Evolutionary conservation across 2,113 vertebrate genomes (phyloP).

Genomic region (Mixornis gularis): DNA sequence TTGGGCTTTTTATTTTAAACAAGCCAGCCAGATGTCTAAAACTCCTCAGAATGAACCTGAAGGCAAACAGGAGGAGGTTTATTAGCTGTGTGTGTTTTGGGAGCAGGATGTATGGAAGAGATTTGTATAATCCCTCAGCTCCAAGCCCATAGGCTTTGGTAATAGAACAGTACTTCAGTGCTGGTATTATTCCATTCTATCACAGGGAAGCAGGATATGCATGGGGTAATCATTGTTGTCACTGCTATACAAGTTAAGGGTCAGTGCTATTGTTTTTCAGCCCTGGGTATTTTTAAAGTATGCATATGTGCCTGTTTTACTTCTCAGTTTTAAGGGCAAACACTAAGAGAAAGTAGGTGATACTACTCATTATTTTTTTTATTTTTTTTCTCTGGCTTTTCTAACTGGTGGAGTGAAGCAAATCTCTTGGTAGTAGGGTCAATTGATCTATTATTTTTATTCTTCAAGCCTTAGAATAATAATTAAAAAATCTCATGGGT

Average conservation of each 20-base stretch:
- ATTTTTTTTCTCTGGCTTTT: background rate
- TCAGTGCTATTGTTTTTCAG: background rate
- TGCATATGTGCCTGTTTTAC: background rate
- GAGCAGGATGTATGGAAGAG: constrained; percentile 10
- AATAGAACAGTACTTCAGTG: background rate
- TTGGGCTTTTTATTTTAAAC: background rate
- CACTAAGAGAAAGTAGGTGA: background rate
- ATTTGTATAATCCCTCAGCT: constrained; percentile 7
- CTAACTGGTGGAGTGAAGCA: background rate
- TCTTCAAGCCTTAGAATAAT: background rate
- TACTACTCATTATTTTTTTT: background rate
- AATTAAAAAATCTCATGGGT: background rate
- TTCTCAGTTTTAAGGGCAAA: background rate
- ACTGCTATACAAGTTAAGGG: background rate
- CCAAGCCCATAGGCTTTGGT: background rate
- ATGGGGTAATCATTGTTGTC: background rate
- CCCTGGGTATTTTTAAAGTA: background rate
- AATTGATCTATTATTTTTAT: background rate
- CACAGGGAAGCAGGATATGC: background rate
- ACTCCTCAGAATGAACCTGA: background rate
- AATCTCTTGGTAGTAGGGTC: background rate
- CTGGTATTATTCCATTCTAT: background rate
- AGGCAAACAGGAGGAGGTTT: constrained; percentile 23
- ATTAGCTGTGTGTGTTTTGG: constrained; percentile 29
- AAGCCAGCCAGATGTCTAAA: constrained; percentile 15